Conservation (phyloP, 2,888 invertebrate species). For the Toxonevra muliebris region DNA sequence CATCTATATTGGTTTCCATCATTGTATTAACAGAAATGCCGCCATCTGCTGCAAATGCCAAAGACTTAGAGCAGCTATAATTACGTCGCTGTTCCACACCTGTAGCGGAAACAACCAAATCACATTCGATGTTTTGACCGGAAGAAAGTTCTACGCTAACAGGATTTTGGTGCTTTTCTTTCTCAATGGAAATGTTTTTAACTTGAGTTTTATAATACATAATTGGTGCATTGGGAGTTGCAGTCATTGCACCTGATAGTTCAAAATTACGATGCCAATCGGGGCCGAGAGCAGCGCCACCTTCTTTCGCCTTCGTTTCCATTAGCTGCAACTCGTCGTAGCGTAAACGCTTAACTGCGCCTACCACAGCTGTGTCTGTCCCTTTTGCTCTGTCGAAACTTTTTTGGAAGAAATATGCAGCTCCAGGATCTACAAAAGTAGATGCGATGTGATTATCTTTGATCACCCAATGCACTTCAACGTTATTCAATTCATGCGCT, state of each 20-base stretch:
- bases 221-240: conserved; percentile 57
- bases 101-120: conserved; percentile 94
- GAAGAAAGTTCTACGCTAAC: conserved; percentile 79
- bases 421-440: conserved; percentile 95
- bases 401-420: conserved; percentile 88
- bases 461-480: conserved; percentile 92
- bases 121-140: conserved; percentile 75
- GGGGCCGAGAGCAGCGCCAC: conserved; percentile 93
- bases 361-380: neutral
- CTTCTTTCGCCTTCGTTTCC: conserved; percentile 38
- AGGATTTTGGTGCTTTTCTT: conserved; percentile 69
- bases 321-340: conserved; percentile 70
- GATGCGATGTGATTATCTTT: conserved; percentile 92
- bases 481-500: conserved; percentile 84
- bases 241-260: conserved; percentile 55
- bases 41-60: conserved; percentile 74
- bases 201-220: conserved; percentile 73
- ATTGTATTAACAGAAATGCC: conserved; percentile 86
- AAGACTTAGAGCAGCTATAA: conserved; percentile 66
- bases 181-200: conserved; percentile 40
- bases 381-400: neutral
- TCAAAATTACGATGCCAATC: conserved; percentile 88
- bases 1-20: conserved; percentile 80
- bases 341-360: conserved; percentile 71
- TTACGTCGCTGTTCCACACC: conserved; percentile 82